A percentile compares a stretch with the other conserved stretches of the same genome.
Conservation (phyloP, 2,113 vertebrate species). For the Columba janthina region DNA sequence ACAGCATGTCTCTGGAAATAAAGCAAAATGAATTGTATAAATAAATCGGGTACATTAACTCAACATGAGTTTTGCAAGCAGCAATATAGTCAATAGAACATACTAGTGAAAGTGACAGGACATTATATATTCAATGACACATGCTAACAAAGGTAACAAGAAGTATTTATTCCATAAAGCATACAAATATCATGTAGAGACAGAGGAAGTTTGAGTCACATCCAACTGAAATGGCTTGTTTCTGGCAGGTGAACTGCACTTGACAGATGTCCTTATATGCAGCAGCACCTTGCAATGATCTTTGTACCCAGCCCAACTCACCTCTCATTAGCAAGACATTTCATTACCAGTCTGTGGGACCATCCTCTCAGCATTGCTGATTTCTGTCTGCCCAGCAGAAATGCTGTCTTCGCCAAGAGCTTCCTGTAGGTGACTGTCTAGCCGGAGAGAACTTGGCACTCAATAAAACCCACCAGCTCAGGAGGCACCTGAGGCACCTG, state of each 20-base stretch:
- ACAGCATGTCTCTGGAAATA: constrained; percentile 66
- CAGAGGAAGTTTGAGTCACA: constrained; percentile 34
- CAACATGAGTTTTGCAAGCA: constrained; percentile 39
- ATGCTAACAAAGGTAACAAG: constrained; percentile 45
- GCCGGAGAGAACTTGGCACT: constrained; percentile 41
- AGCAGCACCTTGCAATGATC: constrained; percentile 59
- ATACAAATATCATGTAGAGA: constrained; percentile 40
- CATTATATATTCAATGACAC: constrained; percentile 61
- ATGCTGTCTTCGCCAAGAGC: constrained; percentile 15
- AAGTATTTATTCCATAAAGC: constrained; percentile 40
- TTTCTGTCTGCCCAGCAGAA: constrained; percentile 54
- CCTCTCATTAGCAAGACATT: constrained; percentile 55
- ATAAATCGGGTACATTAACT: constrained; percentile 59
- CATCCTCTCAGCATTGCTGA: constrained; percentile 30
- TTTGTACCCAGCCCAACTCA: constrained; percentile 57
- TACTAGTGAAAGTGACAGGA: constrained; percentile 49
- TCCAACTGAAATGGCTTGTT: constrained; percentile 46
- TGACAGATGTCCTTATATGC: constrained; percentile 62
- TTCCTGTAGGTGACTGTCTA: constrained; percentile 48
- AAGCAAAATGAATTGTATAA: constrained; percentile 67
- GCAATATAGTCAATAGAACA: constrained; percentile 42
- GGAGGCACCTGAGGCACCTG: constrained; percentile 1
- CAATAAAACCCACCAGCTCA: neutral
- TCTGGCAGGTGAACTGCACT: constrained; percentile 47
- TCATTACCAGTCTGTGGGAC: constrained; percentile 56